Conservation (phyloP, 2,888 invertebrate species). For the Caenorhabditis imperialis region DNA sequence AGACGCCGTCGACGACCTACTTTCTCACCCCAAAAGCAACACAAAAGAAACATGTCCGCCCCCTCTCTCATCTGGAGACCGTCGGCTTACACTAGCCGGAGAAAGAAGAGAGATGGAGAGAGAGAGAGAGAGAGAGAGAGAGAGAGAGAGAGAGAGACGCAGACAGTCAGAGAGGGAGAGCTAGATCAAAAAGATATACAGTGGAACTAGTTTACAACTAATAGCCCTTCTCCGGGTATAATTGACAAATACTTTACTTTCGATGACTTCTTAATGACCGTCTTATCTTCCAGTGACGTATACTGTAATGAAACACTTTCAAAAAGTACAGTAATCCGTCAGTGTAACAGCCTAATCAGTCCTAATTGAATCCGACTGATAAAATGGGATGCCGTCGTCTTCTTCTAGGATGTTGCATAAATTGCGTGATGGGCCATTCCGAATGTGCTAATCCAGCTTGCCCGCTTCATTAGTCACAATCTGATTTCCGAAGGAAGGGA, state of each 20-base stretch:
- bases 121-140: constrained; percentile 9
- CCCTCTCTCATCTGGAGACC: constrained; percentile 12
- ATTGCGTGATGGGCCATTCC: too few relatives aligned
- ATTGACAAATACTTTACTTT: too few relatives aligned
- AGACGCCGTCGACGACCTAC: constrained; percentile 18
- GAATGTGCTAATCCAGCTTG: constrained; percentile 36
- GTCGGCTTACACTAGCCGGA: constrained; percentile 5
- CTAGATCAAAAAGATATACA: constrained; percentile 21
- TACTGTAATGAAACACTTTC: too few relatives aligned
- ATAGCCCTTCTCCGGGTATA: constrained; percentile 1
- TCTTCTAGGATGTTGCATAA: too few relatives aligned
- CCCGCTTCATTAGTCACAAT: constrained; percentile 37
- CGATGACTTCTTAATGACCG: too few relatives aligned
- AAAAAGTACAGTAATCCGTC: too few relatives aligned
- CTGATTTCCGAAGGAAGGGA: neutral
- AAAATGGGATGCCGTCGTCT: too few relatives aligned
- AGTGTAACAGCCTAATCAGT: too few relatives aligned
- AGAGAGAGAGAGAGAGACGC: neutral
- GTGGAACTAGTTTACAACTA: constrained; percentile 13
- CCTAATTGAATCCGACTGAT: too few relatives aligned
- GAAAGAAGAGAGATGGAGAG: too few relatives aligned
- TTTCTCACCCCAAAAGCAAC: constrained; percentile 48
- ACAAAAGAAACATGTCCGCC: constrained; percentile 37
- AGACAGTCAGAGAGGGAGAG: constrained; percentile 4
- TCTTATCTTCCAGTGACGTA: too few relatives aligned